A percentile compares a stretch with the other conserved stretches of the same genome.
Conservation (phyloP, 1,140 invertebrate species). For the Drosophila orosa region DNA sequence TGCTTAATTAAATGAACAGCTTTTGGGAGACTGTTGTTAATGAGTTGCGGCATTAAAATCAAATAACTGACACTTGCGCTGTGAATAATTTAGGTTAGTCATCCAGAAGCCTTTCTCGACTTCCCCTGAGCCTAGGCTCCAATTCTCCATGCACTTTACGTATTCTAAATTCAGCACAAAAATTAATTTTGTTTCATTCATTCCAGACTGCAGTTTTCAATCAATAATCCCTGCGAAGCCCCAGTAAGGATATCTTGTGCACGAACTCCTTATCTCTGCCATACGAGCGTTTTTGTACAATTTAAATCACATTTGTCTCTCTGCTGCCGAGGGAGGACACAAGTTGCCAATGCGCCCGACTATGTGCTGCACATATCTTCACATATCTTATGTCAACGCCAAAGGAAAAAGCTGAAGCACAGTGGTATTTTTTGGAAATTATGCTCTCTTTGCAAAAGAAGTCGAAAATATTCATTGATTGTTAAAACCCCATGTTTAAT, state of each 20-base stretch:
- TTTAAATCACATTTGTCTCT: slow-evolving; percentile 63
- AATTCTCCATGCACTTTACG: not conserved
- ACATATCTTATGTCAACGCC: slow-evolving; percentile 13
- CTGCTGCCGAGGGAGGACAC: slow-evolving; percentile 22
- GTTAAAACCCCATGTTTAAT: not conserved
- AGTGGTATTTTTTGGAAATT: not conserved
- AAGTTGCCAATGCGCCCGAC: slow-evolving; percentile 31
- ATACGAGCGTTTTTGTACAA: slow-evolving; percentile 47
- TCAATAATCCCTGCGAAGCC: slow-evolving; percentile 51
- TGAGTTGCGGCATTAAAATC: slow-evolving; percentile 29
- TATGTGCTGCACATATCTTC: slow-evolving; percentile 36
- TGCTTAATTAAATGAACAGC: slow-evolving; percentile 37
- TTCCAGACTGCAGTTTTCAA: slow-evolving; percentile 30
- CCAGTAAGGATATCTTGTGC: not conserved
- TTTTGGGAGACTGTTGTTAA: not conserved
- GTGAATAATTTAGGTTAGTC: slow-evolving; percentile 12
- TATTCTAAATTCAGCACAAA: slow-evolving; percentile 5
- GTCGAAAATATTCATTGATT: not conserved
- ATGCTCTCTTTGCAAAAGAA: not conserved
- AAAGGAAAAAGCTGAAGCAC: slow-evolving; percentile 11
- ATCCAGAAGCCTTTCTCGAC: not conserved
- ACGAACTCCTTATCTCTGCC: slow-evolving; percentile 5
- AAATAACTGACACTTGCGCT: slow-evolving; percentile 32
- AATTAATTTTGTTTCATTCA: slow-evolving; percentile 16
- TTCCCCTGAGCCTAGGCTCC: not conserved